A percentile compares a stretch with the other conserved stretches of the same genome.
phyloP scores from a whole-genome alignment of 2,888 invertebrate species.

The Eristalis tenax region DNA sequence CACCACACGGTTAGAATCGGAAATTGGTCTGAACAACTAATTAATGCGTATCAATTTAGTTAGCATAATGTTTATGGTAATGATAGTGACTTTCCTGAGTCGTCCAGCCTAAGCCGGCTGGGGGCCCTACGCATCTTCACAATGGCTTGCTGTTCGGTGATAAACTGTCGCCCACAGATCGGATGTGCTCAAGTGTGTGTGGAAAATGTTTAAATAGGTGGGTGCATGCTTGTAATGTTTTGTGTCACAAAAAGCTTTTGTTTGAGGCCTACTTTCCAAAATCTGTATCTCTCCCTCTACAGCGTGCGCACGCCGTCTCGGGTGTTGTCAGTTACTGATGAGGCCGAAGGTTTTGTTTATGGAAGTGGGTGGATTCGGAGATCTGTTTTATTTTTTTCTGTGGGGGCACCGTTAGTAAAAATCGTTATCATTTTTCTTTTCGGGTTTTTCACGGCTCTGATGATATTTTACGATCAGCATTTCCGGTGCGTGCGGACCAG shows the following conservation, averaged over 20 bases:
- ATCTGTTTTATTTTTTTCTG: background rate
- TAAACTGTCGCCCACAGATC: slow-evolving; percentile 54
- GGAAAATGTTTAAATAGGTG: slow-evolving; percentile 42
- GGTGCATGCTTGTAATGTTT: slow-evolving; percentile 49
- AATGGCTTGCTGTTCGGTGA: background rate
- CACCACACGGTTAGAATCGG: slow-evolving; percentile 51
- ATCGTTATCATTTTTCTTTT: background rate
- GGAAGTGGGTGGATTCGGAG: slow-evolving; percentile 43
- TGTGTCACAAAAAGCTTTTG: slow-evolving; percentile 63
- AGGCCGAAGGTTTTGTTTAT: slow-evolving; percentile 21
- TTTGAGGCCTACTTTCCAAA: slow-evolving; percentile 55
- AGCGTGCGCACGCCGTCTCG: background rate
- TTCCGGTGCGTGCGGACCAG: background rate
- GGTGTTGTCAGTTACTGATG: slow-evolving; percentile 55
- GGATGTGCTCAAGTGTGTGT: background rate
- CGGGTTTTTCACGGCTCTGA: background rate
- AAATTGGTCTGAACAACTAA: slow-evolving; percentile 57
- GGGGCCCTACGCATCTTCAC: slow-evolving; percentile 41
- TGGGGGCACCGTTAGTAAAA: slow-evolving; percentile 13
- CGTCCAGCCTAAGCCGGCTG: background rate
- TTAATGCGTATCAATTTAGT: slow-evolving; percentile 63
- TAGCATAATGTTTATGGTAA: slow-evolving; percentile 49
- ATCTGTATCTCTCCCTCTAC: background rate
- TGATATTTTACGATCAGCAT: background rate
- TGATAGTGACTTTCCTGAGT: slow-evolving; percentile 48